Base-by-base conservation (phyloP, 2,888 invertebrate species). In the Limnephilus marmoratus region DNA sequence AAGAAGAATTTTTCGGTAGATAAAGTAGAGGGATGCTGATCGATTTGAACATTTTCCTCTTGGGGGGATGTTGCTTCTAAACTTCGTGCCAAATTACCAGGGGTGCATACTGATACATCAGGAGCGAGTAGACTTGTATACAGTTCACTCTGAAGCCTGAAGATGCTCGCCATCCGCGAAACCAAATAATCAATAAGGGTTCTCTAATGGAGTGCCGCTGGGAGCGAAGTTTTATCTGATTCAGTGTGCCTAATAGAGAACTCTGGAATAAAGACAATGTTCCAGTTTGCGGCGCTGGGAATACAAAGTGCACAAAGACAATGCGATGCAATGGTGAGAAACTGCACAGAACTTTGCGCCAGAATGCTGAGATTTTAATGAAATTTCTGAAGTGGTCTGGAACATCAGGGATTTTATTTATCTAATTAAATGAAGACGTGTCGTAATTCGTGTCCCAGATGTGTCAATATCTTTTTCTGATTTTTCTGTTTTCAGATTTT, bases 81-180 rank as follows among this genome's bases (percentile, higher is more conserved):
- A 88, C 68, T 88, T 24, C 88, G 88, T 88, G 88, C 88, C 88
- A 88, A 88, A 68, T 88, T 68, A 88, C 68, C 88, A 68, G 80
- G 88, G 88, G 88, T 88, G 88, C 88, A 88, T 53, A 68, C 53
- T 68, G 68, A 34, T 68, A 37, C 68, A 53, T 34, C 24, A n/a
- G 68, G 24, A 68, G 24, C 9, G 0, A 68, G 9, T 9, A 68
- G 24, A 68, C 24, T 68, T 68, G 2, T 85, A 68, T 68, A 24
- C 24, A 24, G 68, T 68, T n/a, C 29, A 49, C 41, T 45, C 13
- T n/a, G 13, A 5, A 37, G n/a, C 15, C 86, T 41, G 85, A 85
- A 85, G 85, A 85, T 9, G 45, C 49, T 86, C 86, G 86, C 34
- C 45, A 49, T 86, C 49, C 45, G 45, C 11, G 49, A 9, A 86